Percentiles rank a stretch among this genome's conserved stretches.
Evolutionary conservation across 2,888 invertebrate species (phyloP).

Genomic region (Thecophora atra): DNA sequence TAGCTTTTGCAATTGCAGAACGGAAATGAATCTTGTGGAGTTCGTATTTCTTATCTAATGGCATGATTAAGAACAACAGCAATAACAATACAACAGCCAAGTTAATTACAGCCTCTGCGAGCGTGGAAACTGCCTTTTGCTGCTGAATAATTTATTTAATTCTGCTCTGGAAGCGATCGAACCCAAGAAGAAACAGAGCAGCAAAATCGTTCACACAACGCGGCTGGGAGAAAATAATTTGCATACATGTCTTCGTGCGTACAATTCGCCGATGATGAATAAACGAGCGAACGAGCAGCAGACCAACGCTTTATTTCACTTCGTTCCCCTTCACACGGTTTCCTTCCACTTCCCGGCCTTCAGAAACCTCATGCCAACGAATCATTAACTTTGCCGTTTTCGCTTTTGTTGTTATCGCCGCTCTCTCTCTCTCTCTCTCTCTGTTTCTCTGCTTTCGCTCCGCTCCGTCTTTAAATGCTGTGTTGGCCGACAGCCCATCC

Average conservation of each 20-base stretch:
- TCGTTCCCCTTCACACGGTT: conserved; percentile 1
- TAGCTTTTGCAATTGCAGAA: no score
- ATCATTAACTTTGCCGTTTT: conserved; percentile 14
- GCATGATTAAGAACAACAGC: background rate
- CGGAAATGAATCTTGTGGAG: no score
- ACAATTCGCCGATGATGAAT: background rate
- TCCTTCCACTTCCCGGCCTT: background rate
- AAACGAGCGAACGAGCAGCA: background rate
- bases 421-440: background rate
- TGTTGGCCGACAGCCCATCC: background rate
- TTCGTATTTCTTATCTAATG: background rate
- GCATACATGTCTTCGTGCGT: background rate
- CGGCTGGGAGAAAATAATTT: background rate
- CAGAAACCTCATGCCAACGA: conserved; percentile 13
- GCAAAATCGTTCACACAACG: background rate
- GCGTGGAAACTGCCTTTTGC: background rate
- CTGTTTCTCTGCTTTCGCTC: no score
- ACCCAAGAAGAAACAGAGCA: background rate
- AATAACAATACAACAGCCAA: no score
- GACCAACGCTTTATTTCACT: background rate
- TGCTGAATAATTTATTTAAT: background rate
- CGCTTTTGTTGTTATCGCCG: background rate
- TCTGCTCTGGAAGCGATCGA: background rate
- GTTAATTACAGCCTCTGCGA: background rate
- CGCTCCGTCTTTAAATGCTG: conserved; percentile 1